Evolutionary conservation across 2,888 invertebrate genomes (phyloP).

Genomic region (Lithophane ornitopus): DNA sequence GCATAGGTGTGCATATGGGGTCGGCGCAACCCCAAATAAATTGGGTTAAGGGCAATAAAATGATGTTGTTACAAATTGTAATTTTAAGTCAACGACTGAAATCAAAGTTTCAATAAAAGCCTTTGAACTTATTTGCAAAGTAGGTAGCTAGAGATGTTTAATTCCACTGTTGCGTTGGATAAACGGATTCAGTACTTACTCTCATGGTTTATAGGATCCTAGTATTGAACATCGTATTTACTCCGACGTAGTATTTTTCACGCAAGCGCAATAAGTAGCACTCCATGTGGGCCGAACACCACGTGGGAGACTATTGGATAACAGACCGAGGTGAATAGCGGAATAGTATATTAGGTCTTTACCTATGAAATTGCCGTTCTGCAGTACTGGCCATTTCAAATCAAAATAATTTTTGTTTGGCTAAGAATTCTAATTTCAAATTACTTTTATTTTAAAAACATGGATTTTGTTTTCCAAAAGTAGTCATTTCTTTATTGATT

Average conservation of each 20-base stretch:
- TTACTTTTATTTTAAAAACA: too few species aligned
- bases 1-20: background rate
- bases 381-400: too few species aligned
- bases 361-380: too few species aligned
- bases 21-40: background rate
- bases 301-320: background rate
- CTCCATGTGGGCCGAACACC: constrained; percentile 17
- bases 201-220: constrained; percentile 21
- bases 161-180: background rate
- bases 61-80: too few species aligned
- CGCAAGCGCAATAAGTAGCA: constrained; percentile 23
- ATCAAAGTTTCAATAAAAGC: background rate
- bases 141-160: background rate
- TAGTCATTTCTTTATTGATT: too few species aligned
- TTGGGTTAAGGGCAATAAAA: background rate
- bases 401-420: too few species aligned
- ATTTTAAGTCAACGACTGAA: background rate
- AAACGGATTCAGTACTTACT: background rate
- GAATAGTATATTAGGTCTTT: too few species aligned
- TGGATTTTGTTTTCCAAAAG: too few species aligned
- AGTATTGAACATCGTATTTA: constrained; percentile 14
- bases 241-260: constrained; percentile 10
- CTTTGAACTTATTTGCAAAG: background rate
- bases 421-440: too few species aligned
- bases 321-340: background rate